Conservation (phyloP, 2,797 vertebrate species). For the Spinus pinus region DNA sequence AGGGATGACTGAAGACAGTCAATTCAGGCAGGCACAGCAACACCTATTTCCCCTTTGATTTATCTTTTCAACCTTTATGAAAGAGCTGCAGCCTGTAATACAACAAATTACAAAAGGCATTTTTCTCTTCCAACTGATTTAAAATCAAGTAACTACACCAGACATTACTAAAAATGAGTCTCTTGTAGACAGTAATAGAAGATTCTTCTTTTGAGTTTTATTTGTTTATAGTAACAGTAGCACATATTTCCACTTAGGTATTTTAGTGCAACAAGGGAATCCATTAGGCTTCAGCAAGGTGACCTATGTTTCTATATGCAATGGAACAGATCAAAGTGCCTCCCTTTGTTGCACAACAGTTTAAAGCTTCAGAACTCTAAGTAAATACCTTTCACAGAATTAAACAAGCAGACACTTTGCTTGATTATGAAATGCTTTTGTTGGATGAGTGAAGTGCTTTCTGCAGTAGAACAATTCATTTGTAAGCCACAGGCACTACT, state of each 20-base stretch:
- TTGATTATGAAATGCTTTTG: slow-evolving; percentile 51
- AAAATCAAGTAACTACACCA: not conserved
- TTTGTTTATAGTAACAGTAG: slow-evolving; percentile 42
- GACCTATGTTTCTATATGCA: slow-evolving; percentile 2
- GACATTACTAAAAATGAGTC: not conserved
- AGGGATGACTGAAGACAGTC: not conserved
- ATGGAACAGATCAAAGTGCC: not conserved
- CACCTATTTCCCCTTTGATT: not conserved
- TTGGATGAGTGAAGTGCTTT: slow-evolving; percentile 32
- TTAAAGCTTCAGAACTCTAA: slow-evolving; percentile 49
- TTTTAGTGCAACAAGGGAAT: slow-evolving; percentile 42
- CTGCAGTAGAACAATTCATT: slow-evolving; percentile 8
- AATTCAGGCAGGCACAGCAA: not conserved
- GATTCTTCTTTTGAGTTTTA: slow-evolving; percentile 35
- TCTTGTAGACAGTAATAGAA: not conserved
- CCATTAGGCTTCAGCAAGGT: slow-evolving; percentile 22
- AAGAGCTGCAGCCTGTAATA: not conserved
- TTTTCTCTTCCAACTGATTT: not conserved
- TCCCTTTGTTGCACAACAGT: slow-evolving; percentile 13
- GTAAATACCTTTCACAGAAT: slow-evolving; percentile 32
- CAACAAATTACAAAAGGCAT: not conserved
- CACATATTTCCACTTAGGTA: slow-evolving; percentile 16
- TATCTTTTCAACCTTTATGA: not conserved
- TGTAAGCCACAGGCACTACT: not conserved
- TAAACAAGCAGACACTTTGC: slow-evolving; percentile 42